These are phyloP conservation scores for Percina caprodes DNA, from an alignment of 2,113 vertebrate species.

Conservation along the genomic window DNA sequence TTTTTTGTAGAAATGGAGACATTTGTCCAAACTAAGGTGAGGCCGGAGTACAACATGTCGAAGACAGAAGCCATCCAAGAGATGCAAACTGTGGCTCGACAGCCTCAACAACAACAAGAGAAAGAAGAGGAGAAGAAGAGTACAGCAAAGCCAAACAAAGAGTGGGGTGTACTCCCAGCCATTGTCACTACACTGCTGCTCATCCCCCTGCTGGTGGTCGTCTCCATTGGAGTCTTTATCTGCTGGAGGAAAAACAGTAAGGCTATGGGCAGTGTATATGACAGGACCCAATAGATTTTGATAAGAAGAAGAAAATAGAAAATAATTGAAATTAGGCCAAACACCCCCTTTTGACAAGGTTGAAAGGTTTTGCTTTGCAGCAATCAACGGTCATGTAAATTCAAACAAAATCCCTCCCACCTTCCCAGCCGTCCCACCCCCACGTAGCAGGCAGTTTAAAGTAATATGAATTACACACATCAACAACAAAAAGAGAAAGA, in stretches of 20 bases:
- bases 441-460: no score
- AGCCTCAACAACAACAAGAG: conserved; percentile 17
- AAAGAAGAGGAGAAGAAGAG: conserved; percentile 66
- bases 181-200: conserved; percentile 92
- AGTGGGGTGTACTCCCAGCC: conserved; percentile 84
- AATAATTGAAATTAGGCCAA: not conserved
- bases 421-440: no score
- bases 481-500: no score
- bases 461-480: no score
- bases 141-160: conserved; percentile 67
- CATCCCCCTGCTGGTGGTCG: conserved; percentile 88
- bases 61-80: conserved; percentile 68
- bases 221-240: conserved; percentile 88
- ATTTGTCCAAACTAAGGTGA: conserved; percentile 86
- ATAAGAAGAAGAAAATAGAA: not conserved
- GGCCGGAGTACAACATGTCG: conserved; percentile 81
- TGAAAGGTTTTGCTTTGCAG: no score
- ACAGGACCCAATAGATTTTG: not conserved
- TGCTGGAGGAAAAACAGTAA: conserved; percentile 91
- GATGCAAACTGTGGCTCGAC: conserved; percentile 35
- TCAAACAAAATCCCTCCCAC: no score
- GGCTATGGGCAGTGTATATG: not conserved
- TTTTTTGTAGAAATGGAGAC: conserved; percentile 86
- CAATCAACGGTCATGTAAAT: no score
- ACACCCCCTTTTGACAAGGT: not conserved